Percentiles rank a stretch among this genome's conserved stretches.
phyloP scores from a whole-genome alignment of 2,888 invertebrate genomes.

The Norana najaformis region DNA sequence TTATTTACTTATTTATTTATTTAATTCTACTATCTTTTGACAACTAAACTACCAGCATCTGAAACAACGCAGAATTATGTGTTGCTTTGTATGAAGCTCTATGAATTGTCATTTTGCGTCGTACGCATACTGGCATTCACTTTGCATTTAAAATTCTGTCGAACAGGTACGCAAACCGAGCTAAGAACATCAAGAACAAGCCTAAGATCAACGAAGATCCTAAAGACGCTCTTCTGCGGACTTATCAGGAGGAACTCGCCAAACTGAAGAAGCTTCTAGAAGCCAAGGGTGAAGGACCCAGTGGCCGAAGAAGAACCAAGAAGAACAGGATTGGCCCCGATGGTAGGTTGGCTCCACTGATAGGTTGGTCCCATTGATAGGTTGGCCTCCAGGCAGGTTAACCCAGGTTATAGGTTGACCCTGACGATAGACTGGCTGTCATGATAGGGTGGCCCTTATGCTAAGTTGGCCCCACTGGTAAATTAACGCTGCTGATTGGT shows the following conservation, averaged over 20 bases:
- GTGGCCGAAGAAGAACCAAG: conserved; percentile 56
- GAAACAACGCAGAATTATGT: too few species aligned
- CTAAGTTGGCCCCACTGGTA: too few species aligned
- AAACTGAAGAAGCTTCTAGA: conserved; percentile 64
- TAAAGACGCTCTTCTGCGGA: conserved; percentile 91
- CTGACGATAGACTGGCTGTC: not conserved
- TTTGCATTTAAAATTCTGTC: not conserved
- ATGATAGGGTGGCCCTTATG: too few species aligned
- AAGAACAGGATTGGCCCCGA: conserved; percentile 42
- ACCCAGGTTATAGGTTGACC: too few species aligned
- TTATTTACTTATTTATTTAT: too few species aligned
- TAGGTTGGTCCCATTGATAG: not conserved
- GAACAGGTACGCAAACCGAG: conserved; percentile 82
- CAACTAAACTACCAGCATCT: too few species aligned
- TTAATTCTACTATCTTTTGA: too few species aligned
- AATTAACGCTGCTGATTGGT: too few species aligned
- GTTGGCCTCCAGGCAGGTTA: not conserved
- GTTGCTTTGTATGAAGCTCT: not conserved
- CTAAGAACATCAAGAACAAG: conserved; percentile 97
- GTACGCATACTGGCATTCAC: not conserved
- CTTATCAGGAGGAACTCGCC: conserved; percentile 92
- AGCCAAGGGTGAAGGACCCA: conserved; percentile 52
- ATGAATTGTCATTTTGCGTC: not conserved
- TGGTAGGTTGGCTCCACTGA: not conserved
- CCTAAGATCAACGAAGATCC: conserved; percentile 98